Evolutionary conservation across 2,113 vertebrate species (phyloP).

Genomic region (Pangasianodon hypophthalmus): DNA sequence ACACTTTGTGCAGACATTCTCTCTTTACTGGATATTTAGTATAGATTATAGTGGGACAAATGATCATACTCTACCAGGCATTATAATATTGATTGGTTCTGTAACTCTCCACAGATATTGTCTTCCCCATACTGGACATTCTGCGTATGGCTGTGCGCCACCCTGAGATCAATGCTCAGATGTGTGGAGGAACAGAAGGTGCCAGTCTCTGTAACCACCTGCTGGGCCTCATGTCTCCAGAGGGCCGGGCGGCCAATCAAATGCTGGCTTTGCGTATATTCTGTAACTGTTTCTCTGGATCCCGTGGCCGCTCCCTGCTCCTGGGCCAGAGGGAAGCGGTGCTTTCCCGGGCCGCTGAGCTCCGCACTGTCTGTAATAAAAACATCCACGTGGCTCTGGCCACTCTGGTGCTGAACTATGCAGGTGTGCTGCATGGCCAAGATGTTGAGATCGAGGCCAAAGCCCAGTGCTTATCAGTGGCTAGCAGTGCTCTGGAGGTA

Average conservation of each 20-base stretch:
- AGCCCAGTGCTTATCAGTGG: slow-evolving; percentile 94
- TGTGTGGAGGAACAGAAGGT: slow-evolving; percentile 88
- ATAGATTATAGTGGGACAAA: slow-evolving; percentile 1
- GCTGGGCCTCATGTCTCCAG: slow-evolving; percentile 83
- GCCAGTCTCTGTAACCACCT: slow-evolving; percentile 86
- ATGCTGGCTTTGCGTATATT: slow-evolving; percentile 91
- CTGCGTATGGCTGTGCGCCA: slow-evolving; percentile 91
- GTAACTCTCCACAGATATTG: slow-evolving; percentile 79
- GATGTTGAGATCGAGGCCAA: slow-evolving; percentile 87
- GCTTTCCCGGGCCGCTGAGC: slow-evolving; percentile 85
- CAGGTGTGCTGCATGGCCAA: slow-evolving; percentile 84
- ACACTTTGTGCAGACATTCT: neutral
- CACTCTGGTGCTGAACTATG: slow-evolving; percentile 91
- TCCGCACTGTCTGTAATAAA: slow-evolving; percentile 86
- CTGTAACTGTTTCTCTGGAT: slow-evolving; percentile 90
- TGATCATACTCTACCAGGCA: neutral
- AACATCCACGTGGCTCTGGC: slow-evolving; percentile 94
- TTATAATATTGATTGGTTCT: neutral
- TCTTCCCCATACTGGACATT: slow-evolving; percentile 95
- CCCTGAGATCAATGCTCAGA: slow-evolving; percentile 87
- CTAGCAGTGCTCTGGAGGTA: slow-evolving; percentile 89
- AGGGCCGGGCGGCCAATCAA: slow-evolving; percentile 91
- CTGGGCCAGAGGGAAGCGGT: slow-evolving; percentile 87
- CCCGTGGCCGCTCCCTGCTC: slow-evolving; percentile 83
- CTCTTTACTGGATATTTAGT: neutral